Conservation (phyloP, 2,797 vertebrate genomes). For the Enteromius unitaeniatus region DNA sequence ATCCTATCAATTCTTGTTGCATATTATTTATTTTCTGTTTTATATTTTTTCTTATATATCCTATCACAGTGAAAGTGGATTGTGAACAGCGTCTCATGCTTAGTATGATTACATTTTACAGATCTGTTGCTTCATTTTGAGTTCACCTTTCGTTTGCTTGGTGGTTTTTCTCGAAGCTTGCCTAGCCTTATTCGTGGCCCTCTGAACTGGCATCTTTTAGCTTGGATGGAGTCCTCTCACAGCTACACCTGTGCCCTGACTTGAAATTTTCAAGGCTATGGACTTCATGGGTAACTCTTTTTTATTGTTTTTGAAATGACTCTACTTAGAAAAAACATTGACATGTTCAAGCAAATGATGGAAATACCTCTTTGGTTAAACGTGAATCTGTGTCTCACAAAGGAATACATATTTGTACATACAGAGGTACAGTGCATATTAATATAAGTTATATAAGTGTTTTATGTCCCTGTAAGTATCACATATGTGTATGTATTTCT, state of each 20-base stretch:
- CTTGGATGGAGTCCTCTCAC: background rate
- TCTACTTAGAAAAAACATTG: slow-evolving; percentile 69
- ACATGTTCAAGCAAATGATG: slow-evolving; percentile 68
- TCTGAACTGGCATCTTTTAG: background rate
- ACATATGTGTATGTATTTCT: slow-evolving; percentile 65
- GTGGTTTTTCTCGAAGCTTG: slow-evolving; percentile 5
- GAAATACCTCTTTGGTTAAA: slow-evolving; percentile 82
- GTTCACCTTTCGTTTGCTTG: slow-evolving; percentile 3
- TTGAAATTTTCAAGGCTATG: slow-evolving; percentile 14
- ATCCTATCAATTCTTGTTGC: too few species aligned
- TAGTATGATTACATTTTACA: background rate
- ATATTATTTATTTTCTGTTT: background rate
- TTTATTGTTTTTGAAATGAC: slow-evolving; percentile 54
- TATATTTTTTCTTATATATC: background rate
- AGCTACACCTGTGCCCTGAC: background rate
- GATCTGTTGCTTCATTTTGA: background rate
- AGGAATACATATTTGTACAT: slow-evolving; percentile 74
- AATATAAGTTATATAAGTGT: slow-evolving; percentile 60
- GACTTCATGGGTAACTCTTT: slow-evolving; percentile 14
- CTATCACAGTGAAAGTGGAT: background rate
- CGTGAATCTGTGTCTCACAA: slow-evolving; percentile 81
- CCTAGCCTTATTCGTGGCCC: background rate
- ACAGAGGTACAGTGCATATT: slow-evolving; percentile 63
- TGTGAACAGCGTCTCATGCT: background rate
- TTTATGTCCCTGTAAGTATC: slow-evolving; percentile 64